These are phyloP conservation scores for Himalopsyche tibetana DNA, from an alignment of 2,888 invertebrate species.

Conservation along the genomic window DNA sequence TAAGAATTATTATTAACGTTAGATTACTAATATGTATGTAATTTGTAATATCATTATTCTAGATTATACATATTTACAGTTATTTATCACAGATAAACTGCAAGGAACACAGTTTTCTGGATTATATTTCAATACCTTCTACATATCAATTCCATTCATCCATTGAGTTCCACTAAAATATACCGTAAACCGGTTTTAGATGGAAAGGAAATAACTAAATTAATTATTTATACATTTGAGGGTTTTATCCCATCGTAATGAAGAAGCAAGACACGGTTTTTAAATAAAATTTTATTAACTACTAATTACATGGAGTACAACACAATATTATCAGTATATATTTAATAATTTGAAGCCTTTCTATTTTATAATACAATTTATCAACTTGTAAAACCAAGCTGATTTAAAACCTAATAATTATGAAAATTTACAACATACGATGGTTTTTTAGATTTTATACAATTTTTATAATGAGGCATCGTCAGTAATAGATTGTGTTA, in stretches of 20 bases:
- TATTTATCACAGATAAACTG: constrained; percentile 42
- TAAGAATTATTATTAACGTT: no score
- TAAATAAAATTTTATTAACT: constrained; percentile 56
- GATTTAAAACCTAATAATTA: constrained; percentile 33
- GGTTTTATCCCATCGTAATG: constrained; percentile 16
- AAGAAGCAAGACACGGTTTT: constrained; percentile 47
- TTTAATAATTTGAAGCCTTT: constrained; percentile 39
- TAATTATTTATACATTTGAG: constrained; percentile 20
- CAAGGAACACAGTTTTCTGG: constrained; percentile 47
- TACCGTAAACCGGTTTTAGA: constrained; percentile 46
- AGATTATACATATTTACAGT: constrained; percentile 28
- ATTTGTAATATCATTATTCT: neutral
- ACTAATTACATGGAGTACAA: constrained; percentile 57
- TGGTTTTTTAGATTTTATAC: neutral
- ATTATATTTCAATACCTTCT: constrained; percentile 48
- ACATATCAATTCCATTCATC: constrained; percentile 65
- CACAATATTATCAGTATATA: constrained; percentile 46
- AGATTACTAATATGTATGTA: no score
- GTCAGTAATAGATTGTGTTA: neutral
- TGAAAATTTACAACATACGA: constrained; percentile 1
- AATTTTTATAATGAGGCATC: neutral
- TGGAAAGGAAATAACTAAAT: constrained; percentile 50
- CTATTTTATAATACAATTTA: constrained; percentile 40
- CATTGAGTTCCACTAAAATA: constrained; percentile 63
- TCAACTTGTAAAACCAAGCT: constrained; percentile 65